Evolutionary conservation across 64 coral and sea anemone species (phyloP).

Genomic region (Catalaphyllia jardinei): DNA sequence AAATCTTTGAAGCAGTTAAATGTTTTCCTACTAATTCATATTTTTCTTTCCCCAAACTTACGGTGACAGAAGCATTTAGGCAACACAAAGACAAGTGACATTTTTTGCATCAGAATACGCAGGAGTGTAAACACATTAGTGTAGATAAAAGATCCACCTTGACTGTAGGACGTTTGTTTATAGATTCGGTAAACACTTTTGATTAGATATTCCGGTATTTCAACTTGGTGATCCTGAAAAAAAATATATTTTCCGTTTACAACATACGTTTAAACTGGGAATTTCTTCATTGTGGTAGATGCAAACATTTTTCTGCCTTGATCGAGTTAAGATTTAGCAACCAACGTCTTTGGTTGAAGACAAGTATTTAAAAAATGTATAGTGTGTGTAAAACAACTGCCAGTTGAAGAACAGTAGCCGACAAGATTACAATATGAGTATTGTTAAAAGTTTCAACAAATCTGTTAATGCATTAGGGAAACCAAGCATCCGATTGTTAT

Average conservation of each 20-base stretch:
- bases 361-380: slow-evolving; percentile 39
- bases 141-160: slow-evolving; percentile 40
- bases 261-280: not conserved
- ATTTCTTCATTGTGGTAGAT: not conserved
- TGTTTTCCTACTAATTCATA: slow-evolving; percentile 28
- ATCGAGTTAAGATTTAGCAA: not conserved
- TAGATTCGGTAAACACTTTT: slow-evolving; percentile 41
- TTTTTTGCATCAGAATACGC: slow-evolving; percentile 35
- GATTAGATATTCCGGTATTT: slow-evolving; percentile 51
- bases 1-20: slow-evolving; percentile 37
- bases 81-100: slow-evolving; percentile 18
- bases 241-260: not conserved
- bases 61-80: slow-evolving; percentile 29
- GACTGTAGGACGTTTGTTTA: slow-evolving; percentile 36
- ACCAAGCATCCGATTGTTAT: slow-evolving; percentile 35
- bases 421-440: slow-evolving; percentile 36
- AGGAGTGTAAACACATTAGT: slow-evolving; percentile 42
- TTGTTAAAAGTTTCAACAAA: slow-evolving; percentile 53
- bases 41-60: slow-evolving; percentile 14
- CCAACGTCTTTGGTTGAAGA: not conserved
- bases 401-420: slow-evolving; percentile 39
- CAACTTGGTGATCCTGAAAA: not conserved
- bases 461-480: slow-evolving; percentile 47
- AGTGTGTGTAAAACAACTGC: slow-evolving; percentile 31
- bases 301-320: not conserved